These are phyloP conservation scores for Saccostrea glomerata DNA, from an alignment of 1,140 invertebrate genomes.

Conservation along the genomic window DNA sequence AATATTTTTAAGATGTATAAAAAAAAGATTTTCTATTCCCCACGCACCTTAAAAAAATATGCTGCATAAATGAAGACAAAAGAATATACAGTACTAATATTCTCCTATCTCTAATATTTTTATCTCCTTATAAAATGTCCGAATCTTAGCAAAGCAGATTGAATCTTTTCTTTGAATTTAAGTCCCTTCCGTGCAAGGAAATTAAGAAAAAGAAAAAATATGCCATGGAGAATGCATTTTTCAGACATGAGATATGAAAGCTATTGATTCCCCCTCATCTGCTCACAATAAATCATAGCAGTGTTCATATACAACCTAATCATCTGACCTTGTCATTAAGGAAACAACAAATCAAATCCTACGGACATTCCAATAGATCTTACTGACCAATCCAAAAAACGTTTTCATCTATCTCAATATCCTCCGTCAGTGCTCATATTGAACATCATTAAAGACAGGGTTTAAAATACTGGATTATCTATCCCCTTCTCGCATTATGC, in stretches of 20 bases:
- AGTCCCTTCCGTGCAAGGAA: background rate
- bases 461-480: background rate
- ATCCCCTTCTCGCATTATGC: too few relatives aligned
- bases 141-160: background rate
- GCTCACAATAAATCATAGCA: constrained; percentile 18
- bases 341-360: constrained; percentile 28
- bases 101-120: background rate
- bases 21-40: background rate
- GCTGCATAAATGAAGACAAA: background rate
- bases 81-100: constrained; percentile 15
- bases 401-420: constrained; percentile 6
- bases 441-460: background rate
- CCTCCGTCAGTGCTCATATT: background rate
- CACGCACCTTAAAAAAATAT: background rate
- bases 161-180: background rate
- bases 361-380: constrained; percentile 33
- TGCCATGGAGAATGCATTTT: constrained; percentile 21
- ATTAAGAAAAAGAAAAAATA: constrained; percentile 27
- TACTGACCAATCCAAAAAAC: constrained; percentile 2
- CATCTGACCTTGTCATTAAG: constrained; percentile 25
- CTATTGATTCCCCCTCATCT: constrained; percentile 11
- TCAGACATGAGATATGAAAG: background rate
- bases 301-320: constrained; percentile 16
- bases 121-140: background rate
- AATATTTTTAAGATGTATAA: background rate